phyloP scores from a whole-genome alignment of 2,797 vertebrate species.

The Schizopygopsis pylzovi region DNA sequence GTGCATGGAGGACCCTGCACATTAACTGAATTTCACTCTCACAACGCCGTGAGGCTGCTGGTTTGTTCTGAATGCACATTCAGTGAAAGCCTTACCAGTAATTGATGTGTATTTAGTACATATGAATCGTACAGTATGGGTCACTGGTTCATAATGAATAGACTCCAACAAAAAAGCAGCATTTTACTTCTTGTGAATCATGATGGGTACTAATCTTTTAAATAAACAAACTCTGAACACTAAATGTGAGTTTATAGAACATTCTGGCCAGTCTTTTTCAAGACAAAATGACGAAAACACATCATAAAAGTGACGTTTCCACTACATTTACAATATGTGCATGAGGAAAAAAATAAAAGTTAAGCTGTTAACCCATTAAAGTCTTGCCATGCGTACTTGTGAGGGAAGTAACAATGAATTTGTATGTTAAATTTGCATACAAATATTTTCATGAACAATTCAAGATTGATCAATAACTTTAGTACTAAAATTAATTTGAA shows the following conservation, averaged over 20 bases:
- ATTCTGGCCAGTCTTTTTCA: background rate
- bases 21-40: constrained; percentile 15
- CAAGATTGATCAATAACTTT: background rate
- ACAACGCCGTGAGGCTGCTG: background rate
- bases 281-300: background rate
- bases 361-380: background rate
- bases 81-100: background rate
- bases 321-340: background rate
- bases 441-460: background rate
- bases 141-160: constrained; percentile 13
- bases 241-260: background rate
- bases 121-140: background rate
- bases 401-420: background rate
- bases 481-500: background rate
- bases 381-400: background rate
- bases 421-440: background rate
- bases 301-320: background rate
- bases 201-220: background rate
- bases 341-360: background rate
- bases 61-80: background rate
- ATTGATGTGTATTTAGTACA: constrained; percentile 21
- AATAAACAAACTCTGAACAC: background rate
- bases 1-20: constrained; percentile 9
- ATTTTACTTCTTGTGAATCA: background rate
- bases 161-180: background rate